Evolutionary conservation across 2,888 invertebrate genomes (phyloP).

Genomic region (Acleris cristana): DNA sequence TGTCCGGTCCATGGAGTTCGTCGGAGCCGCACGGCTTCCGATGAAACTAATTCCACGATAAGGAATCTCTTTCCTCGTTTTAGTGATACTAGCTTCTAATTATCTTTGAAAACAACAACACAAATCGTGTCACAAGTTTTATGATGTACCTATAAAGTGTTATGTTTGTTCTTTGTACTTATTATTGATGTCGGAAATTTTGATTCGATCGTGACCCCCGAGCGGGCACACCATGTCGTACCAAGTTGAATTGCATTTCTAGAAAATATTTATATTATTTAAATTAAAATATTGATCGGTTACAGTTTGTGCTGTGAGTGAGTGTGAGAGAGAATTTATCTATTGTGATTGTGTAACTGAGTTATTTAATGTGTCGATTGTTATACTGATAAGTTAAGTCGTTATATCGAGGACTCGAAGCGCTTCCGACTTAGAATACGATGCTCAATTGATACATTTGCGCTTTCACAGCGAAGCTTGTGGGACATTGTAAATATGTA

Average conservation of each 20-base stretch:
- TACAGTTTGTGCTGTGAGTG: conserved; percentile 79
- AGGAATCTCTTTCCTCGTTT: conserved; percentile 80
- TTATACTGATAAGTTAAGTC: conserved; percentile 64
- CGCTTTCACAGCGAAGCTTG: conserved; percentile 78
- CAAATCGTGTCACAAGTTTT: conserved; percentile 81
- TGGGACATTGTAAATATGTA: conserved; percentile 78
- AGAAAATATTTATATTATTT: conserved; percentile 80
- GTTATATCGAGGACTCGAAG: conserved; percentile 58
- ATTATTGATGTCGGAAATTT: conserved; percentile 68
- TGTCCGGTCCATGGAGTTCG: conserved; percentile 72
- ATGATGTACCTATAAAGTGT: conserved; percentile 75
- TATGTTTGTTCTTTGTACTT: conserved; percentile 82
- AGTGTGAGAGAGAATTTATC: conserved; percentile 65
- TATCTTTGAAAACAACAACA: conserved; percentile 75
- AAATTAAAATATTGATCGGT: conserved; percentile 75
- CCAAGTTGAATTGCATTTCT: conserved; percentile 82
- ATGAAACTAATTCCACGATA: conserved; percentile 64
- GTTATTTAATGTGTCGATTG: conserved; percentile 80
- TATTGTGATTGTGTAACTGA: conserved; percentile 75
- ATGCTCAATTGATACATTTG: conserved; percentile 80
- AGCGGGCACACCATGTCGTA: conserved; percentile 70
- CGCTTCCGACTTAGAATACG: conserved; percentile 69
- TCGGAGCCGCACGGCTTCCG: conserved; percentile 56
- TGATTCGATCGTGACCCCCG: conserved; percentile 60
- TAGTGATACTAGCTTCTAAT: conserved; percentile 84